Percentiles rank a stretch among this genome's conserved stretches.
phyloP scores from a whole-genome alignment of 2,797 vertebrate genomes.

The Otolemur crassicaudatus region DNA sequence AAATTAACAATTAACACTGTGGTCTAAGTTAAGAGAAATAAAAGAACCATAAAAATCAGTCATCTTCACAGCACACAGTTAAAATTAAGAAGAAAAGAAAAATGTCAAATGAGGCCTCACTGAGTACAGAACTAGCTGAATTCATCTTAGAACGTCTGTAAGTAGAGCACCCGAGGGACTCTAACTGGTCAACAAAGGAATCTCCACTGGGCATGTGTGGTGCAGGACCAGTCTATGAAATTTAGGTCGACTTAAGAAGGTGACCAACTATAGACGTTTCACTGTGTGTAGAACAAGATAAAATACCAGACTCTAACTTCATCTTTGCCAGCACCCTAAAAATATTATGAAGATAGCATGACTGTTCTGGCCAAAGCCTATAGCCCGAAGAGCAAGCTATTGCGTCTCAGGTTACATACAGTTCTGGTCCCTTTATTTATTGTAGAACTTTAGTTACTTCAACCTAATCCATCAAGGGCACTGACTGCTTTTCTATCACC shows the following conservation, averaged over 20 bases:
- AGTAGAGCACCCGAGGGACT: no score
- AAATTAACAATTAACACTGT: background rate
- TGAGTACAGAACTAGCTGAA: background rate
- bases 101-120: background rate
- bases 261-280: no score
- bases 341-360: background rate
- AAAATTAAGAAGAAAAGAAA: background rate
- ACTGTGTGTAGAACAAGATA: background rate
- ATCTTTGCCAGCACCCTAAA: background rate
- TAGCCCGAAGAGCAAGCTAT: background rate
- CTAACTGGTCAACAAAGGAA: no score
- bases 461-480: background rate
- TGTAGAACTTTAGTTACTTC: background rate
- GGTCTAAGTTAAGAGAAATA: constrained; percentile 5
- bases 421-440: background rate
- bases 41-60: constrained; percentile 42
- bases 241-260: no score
- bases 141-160: background rate
- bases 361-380: background rate
- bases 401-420: background rate
- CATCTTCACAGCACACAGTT: background rate
- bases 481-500: background rate
- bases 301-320: background rate
- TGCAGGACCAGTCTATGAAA: no score
- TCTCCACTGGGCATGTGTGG: no score